Percentiles rank a stretch among this genome's conserved stretches.
These are phyloP conservation scores for Xerus inauris DNA, from an alignment of 2,113 vertebrate genomes.

Conservation along the genomic window DNA sequence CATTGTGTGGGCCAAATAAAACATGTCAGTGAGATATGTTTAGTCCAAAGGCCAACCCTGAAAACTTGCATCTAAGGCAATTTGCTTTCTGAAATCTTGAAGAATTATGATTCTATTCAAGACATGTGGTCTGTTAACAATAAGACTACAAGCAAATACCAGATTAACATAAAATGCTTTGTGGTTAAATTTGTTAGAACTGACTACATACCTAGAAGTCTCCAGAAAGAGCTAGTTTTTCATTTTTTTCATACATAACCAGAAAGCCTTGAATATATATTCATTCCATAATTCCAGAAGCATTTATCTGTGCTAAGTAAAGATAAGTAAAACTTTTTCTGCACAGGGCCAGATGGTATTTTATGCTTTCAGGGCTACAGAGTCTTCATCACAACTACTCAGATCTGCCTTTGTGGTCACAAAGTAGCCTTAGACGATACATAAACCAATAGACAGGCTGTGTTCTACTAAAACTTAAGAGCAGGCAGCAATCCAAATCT, in stretches of 20 bases:
- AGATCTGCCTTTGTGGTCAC: background rate
- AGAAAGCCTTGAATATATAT: background rate
- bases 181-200: background rate
- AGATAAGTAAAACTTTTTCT: constrained; percentile 1
- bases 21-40: constrained; percentile 48
- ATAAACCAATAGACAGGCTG: background rate
- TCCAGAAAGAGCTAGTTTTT: background rate
- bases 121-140: background rate
- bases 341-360: background rate
- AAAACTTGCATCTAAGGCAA: constrained; percentile 4
- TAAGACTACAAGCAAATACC: background rate
- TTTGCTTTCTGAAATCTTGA: constrained; percentile 52
- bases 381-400: background rate
- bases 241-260: background rate
- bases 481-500: background rate
- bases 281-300: constrained; percentile 18
- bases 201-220: background rate
- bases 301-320: background rate
- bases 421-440: background rate
- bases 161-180: background rate
- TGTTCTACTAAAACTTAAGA: background rate
- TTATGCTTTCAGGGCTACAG: background rate
- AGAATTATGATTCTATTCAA: background rate
- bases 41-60: constrained; percentile 44
- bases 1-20: constrained; percentile 55